These are phyloP conservation scores for Yponomeuta malinellus DNA, from an alignment of 2,888 invertebrate genomes.

Conservation along the genomic window DNA sequence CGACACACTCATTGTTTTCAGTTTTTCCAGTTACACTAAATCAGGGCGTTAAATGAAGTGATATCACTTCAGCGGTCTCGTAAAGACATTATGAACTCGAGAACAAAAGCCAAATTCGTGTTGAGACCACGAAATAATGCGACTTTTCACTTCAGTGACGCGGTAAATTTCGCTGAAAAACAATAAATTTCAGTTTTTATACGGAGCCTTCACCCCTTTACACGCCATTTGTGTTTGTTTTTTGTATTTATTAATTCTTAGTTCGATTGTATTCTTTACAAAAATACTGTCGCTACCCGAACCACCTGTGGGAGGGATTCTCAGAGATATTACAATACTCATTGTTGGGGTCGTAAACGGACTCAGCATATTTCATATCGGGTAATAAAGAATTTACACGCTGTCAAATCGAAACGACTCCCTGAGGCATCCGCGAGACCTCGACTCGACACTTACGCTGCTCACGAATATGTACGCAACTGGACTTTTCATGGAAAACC, in stretches of 20 bases:
- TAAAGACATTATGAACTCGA: conserved; percentile 56
- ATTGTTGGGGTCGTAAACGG: conserved; percentile 42
- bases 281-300: not conserved
- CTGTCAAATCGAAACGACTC: conserved; percentile 73
- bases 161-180: conserved; percentile 11
- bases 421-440: conserved; percentile 57
- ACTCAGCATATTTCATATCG: conserved; percentile 71
- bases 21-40: conserved; percentile 63
- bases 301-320: not conserved
- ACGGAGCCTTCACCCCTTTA: conserved; percentile 6
- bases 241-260: not conserved
- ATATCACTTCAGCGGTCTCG: conserved; percentile 63
- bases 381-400: conserved; percentile 76
- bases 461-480: conserved; percentile 33
- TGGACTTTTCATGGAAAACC: conserved; percentile 20
- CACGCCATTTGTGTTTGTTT: not conserved
- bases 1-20: conserved; percentile 66
- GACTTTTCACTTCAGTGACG: conserved; percentile 27
- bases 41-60: conserved; percentile 67
- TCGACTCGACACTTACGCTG: conserved; percentile 31
- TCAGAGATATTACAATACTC: conserved; percentile 21
- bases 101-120: conserved; percentile 66
- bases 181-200: conserved; percentile 10
- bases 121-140: conserved; percentile 62
- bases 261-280: not conserved